A percentile compares a stretch with the other conserved stretches of the same genome.
Conservation (phyloP, 2,888 invertebrate species). For the Siphonodentalium dalli region DNA sequence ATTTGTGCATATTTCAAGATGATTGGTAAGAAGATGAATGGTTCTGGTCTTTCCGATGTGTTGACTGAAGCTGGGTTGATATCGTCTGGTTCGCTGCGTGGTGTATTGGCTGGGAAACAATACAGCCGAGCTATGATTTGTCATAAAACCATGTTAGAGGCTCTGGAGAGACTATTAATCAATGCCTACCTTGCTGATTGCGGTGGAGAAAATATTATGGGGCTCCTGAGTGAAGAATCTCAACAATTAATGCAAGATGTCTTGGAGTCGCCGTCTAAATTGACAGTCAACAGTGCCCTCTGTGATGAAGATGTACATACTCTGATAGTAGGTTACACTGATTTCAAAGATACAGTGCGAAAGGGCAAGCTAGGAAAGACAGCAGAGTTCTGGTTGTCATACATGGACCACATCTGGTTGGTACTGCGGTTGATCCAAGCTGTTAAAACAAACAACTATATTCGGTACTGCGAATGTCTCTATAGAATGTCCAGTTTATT, state of each 20-base stretch:
- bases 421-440: no score
- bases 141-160: constrained; percentile 27
- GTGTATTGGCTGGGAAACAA: constrained; percentile 29
- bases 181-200: constrained; percentile 1
- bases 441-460: no score
- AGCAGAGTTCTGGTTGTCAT: constrained; percentile 17
- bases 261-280: no score
- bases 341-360: neutral
- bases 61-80: constrained; percentile 22
- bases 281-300: no score
- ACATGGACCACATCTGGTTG: no score
- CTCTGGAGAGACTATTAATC: constrained; percentile 26
- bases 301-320: no score
- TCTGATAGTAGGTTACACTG: neutral
- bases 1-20: constrained; percentile 22
- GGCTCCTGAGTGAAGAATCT: no score
- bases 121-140: constrained; percentile 31
- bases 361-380: constrained; percentile 8
- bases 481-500: no score
- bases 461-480: no score
- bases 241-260: no score
- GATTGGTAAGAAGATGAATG: constrained; percentile 14
- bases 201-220: neutral
- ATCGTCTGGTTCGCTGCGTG: constrained; percentile 26
- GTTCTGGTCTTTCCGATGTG: constrained; percentile 13